Evolutionary conservation across 2,888 invertebrate species (phyloP), one percentile per base, ranked within the genome.

Genomic region (Drosophila kanekoi): DNA sequence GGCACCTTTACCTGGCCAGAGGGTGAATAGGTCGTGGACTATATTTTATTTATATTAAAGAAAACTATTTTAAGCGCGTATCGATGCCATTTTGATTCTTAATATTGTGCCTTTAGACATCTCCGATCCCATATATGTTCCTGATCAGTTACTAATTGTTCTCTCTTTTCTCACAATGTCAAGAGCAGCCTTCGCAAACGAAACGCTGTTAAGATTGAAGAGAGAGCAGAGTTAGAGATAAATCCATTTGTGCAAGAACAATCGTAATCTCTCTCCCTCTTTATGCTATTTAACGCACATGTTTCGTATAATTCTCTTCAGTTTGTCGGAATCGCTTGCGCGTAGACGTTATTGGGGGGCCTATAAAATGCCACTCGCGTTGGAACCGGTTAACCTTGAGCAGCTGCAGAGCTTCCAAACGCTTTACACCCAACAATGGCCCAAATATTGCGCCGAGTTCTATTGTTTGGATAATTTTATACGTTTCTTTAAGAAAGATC

Each of bases 391-490:
- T 33, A 43, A 45, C 6, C 41, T 73, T 8, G 28, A 58, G 16
- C 44, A 63, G n/a, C 43, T 87, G 23, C 53, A 53, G 6, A 23
- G 28, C 0, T 63, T 67, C 9, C 69, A 63, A 18, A 2, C 11
- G 28, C 40, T 58, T 2, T 81, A 72, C 32, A 13, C 3, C 0
- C 53, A 52, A 1, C 60, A 87, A 23, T 86, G 84, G 87, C 89
- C 90, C 4, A 70, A 72, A 44, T 73, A 90, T 58, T 83, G 87
- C 41, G 72, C 81, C 4, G 90, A 90, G 37, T 89, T 72, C 18
- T 83, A 82, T 41, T 86, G 90, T 35, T 77, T 90, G 1, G 78
- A 79, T 37, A 89, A 80, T 43, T 91, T 80, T 40, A 67, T 81
- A 47, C 62, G 74, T 0, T 90, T 87, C 54, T 18, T 81, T 3